A percentile compares a stretch with the other conserved stretches of the same genome.
Conservation (phyloP, 2,113 vertebrate genomes). For the Dicentrarchus labrax region DNA sequence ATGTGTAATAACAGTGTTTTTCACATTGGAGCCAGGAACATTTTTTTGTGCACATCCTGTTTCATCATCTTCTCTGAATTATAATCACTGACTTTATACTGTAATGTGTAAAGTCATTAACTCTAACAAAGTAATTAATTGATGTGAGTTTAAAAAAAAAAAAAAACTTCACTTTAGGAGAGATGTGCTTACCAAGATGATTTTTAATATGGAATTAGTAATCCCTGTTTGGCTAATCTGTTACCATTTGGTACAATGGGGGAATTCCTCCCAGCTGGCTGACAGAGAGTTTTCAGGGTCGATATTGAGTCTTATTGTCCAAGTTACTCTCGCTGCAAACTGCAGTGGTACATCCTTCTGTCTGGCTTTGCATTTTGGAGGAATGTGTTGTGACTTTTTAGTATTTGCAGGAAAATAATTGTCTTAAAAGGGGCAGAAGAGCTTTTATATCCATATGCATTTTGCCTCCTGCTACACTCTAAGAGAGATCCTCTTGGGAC, state of each 20-base stretch:
- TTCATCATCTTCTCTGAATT: neutral
- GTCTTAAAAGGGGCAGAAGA: neutral
- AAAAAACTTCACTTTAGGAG: neutral
- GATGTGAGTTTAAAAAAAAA: neutral
- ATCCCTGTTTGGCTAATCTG: constrained; percentile 14
- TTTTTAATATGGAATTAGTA: constrained; percentile 30
- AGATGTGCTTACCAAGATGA: constrained; percentile 23
- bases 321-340: constrained; percentile 1
- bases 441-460: neutral
- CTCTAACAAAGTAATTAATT: neutral
- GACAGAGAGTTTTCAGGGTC: neutral
- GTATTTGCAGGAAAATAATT: too few relatives aligned
- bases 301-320: neutral
- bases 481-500: neutral
- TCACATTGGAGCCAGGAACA: neutral
- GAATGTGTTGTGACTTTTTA: constrained; percentile 12
- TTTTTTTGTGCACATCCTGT: constrained; percentile 1
- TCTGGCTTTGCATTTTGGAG: neutral
- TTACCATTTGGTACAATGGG: constrained; percentile 23
- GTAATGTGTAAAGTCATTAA: neutral
- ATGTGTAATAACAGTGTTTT: constrained; percentile 19
- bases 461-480: neutral
- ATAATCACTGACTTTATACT: neutral
- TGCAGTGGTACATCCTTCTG: neutral
- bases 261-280: constrained; percentile 25